These are phyloP conservation scores for Phenganax subtilis DNA, from an alignment of 92 coral and sea anemone species.

Conservation along the genomic window DNA sequence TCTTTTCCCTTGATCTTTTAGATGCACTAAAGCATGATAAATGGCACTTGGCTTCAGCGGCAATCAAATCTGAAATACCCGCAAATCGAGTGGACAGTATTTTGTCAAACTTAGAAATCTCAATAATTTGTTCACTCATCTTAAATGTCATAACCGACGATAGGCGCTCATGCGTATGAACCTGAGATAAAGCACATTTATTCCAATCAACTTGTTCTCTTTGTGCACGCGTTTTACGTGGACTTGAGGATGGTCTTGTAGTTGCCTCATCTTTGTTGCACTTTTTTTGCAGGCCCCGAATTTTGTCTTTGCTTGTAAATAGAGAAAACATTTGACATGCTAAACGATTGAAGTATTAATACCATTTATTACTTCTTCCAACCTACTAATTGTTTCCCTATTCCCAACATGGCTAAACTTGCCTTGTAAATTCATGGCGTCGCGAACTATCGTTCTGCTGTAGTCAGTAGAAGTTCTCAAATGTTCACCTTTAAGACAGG, in stretches of 20 bases:
- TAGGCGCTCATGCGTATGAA: neutral
- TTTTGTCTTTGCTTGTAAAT: too few species aligned
- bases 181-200: too few species aligned
- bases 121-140: conserved; percentile 14
- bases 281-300: neutral
- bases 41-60: conserved; percentile 48
- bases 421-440: neutral
- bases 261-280: neutral
- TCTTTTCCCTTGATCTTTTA: conserved; percentile 37
- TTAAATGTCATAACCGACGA: neutral
- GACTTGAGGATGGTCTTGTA: neutral
- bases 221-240: neutral
- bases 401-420: neutral
- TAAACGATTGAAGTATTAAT: too few species aligned
- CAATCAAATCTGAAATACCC: conserved; percentile 51
- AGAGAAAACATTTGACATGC: too few species aligned
- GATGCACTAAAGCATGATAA: conserved; percentile 41
- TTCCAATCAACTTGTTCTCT: neutral
- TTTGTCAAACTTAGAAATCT: conserved; percentile 43
- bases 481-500: neutral
- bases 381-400: neutral
- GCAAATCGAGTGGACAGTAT: conserved; percentile 45
- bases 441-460: conserved; percentile 2
- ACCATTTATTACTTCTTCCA: too few species aligned
- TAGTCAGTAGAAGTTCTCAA: neutral